Conservation (phyloP, 2,888 invertebrate species). For the Tetramorium bicarinatum region DNA sequence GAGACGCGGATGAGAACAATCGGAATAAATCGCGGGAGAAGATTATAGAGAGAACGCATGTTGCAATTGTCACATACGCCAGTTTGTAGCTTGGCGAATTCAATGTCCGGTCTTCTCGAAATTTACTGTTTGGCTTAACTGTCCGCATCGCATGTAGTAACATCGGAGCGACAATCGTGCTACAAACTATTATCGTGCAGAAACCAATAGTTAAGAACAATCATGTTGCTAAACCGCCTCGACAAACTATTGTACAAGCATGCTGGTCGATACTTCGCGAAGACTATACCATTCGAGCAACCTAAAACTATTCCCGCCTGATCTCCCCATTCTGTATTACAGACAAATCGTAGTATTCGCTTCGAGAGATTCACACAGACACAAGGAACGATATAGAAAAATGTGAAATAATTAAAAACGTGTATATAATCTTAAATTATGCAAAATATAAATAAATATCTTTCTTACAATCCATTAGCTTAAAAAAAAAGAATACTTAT, state of each 20-base stretch:
- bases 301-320: constrained; percentile 22
- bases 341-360: background rate
- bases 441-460: background rate
- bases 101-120: background rate
- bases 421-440: background rate
- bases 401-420: background rate
- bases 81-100: background rate
- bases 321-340: constrained; percentile 41
- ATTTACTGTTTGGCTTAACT: background rate
- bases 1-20: constrained; percentile 9
- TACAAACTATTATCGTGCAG: constrained; percentile 27
- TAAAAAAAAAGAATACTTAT: background rate
- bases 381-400: background rate
- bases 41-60: background rate
- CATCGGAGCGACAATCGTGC: constrained; percentile 31
- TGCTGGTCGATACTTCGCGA: constrained; percentile 19
- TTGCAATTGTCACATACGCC: background rate
- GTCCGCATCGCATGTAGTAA: background rate
- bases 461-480: background rate
- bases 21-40: background rate
- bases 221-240: constrained; percentile 34
- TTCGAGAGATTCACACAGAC: constrained; percentile 19
- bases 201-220: constrained; percentile 31
- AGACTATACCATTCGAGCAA: background rate
- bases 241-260: constrained; percentile 27